Conservation (phyloP, 2,797 vertebrate species). For the Trachurus trachurus region DNA sequence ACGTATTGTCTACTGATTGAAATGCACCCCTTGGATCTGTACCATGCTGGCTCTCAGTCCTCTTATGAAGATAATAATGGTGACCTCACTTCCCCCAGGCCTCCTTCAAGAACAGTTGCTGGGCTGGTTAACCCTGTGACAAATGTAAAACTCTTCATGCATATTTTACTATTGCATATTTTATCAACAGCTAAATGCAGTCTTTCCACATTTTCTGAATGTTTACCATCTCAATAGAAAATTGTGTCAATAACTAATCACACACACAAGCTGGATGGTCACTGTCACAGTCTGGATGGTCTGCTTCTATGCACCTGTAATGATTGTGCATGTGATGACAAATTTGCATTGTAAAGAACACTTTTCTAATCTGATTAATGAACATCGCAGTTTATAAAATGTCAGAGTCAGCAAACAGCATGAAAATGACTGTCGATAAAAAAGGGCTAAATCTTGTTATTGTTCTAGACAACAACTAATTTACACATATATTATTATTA, state of each 20-base stretch:
- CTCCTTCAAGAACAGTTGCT: slow-evolving; percentile 7
- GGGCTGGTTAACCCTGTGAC: background rate
- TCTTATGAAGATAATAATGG: slow-evolving; percentile 44
- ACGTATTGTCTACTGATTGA: slow-evolving; percentile 27
- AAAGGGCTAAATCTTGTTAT: too few relatives aligned
- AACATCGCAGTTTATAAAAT: background rate
- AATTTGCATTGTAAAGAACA: background rate
- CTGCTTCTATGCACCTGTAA: background rate
- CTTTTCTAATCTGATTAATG: background rate
- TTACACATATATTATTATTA: too few relatives aligned
- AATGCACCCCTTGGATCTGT: slow-evolving; percentile 3
- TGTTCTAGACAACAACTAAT: too few relatives aligned
- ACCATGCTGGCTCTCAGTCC: slow-evolving; percentile 1
- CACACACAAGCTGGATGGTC: background rate
- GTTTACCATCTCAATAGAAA: background rate
- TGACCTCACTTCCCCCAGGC: background rate
- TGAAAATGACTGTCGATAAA: too few relatives aligned
- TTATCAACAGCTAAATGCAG: background rate
- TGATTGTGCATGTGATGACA: background rate
- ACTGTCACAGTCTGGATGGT: background rate
- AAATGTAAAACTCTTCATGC: slow-evolving; percentile 15
- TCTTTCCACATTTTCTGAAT: too few relatives aligned
- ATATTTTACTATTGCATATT: too few relatives aligned
- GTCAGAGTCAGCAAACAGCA: too few relatives aligned
- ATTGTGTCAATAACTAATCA: background rate